These are phyloP conservation scores for Aphelinus certus DNA, from an alignment of 1,140 invertebrate genomes.

Conservation along the genomic window DNA sequence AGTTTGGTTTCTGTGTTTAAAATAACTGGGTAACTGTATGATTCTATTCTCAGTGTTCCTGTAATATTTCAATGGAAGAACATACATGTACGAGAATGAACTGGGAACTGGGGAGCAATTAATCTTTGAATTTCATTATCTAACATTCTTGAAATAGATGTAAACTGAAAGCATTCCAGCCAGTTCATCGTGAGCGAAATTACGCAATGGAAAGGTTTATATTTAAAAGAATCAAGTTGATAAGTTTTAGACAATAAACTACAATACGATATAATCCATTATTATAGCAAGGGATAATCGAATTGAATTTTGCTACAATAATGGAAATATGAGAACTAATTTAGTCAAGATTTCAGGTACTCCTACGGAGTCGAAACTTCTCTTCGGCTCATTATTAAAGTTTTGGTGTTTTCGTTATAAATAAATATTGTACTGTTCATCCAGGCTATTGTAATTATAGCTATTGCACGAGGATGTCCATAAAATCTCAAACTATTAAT, in stretches of 20 bases:
- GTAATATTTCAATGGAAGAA: no score
- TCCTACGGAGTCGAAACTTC: background rate
- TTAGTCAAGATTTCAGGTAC: background rate
- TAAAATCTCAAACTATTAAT: background rate
- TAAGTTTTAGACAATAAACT: constrained; percentile 17
- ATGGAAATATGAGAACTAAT: constrained; percentile 22
- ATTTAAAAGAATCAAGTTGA: constrained; percentile 3
- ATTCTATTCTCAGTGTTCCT: no score
- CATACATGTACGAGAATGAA: no score
- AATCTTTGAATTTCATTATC: background rate
- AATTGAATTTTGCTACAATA: constrained; percentile 14
- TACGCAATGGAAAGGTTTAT: background rate
- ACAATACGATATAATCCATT: background rate
- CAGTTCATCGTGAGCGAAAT: background rate
- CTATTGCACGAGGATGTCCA: background rate
- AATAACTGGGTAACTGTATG: no score
- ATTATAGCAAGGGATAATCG: background rate
- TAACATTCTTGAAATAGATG: background rate
- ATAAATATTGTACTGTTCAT: no score
- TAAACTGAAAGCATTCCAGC: background rate
- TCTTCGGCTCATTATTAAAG: background rate
- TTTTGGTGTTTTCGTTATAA: no score
- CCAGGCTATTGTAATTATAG: background rate
- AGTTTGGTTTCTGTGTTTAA: no score
- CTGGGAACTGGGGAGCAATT: no score